A percentile compares a stretch with the other conserved stretches of the same genome.
These are phyloP conservation scores for Melanotaenia trifasciata DNA, from an alignment of 2,797 vertebrate species.

Conservation along the genomic window DNA sequence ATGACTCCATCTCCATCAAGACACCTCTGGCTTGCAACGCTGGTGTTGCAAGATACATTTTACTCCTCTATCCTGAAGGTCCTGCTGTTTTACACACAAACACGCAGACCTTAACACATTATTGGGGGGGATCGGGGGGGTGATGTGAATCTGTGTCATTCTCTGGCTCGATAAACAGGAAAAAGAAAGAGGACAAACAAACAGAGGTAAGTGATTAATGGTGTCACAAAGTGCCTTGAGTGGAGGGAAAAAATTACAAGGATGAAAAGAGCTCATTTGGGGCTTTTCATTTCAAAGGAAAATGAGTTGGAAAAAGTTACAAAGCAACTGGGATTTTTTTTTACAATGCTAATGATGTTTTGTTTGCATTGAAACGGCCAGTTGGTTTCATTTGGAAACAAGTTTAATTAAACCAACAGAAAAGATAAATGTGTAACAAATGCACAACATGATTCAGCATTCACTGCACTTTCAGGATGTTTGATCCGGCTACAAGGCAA, in stretches of 20 bases:
- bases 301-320: constrained; percentile 28
- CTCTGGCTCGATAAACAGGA: constrained; percentile 65
- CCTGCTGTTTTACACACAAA: constrained; percentile 75
- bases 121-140: background rate
- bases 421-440: constrained; percentile 66
- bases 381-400: constrained; percentile 70
- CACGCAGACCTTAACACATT: constrained; percentile 58
- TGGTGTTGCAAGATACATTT: constrained; percentile 64
- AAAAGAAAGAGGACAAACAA: constrained; percentile 66
- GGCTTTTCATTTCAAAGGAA: constrained; percentile 55
- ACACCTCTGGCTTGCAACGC: constrained; percentile 69
- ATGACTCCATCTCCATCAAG: constrained; percentile 77
- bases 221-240: constrained; percentile 66
- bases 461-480: constrained; percentile 64
- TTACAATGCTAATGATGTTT: constrained; percentile 66
- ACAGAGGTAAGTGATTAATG: constrained; percentile 72
- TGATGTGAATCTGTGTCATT: constrained; percentile 44
- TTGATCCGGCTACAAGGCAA: constrained; percentile 71
- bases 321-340: constrained; percentile 47
- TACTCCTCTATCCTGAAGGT: constrained; percentile 63
- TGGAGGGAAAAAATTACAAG: constrained; percentile 51
- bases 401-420: constrained; percentile 71
- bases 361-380: constrained; percentile 62
- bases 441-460: constrained; percentile 60
- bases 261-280: constrained; percentile 66